Percentiles rank a stretch among this genome's conserved stretches.
phyloP scores from a whole-genome alignment of 2,797 vertebrate genomes.

The Silurus aristotelis region DNA sequence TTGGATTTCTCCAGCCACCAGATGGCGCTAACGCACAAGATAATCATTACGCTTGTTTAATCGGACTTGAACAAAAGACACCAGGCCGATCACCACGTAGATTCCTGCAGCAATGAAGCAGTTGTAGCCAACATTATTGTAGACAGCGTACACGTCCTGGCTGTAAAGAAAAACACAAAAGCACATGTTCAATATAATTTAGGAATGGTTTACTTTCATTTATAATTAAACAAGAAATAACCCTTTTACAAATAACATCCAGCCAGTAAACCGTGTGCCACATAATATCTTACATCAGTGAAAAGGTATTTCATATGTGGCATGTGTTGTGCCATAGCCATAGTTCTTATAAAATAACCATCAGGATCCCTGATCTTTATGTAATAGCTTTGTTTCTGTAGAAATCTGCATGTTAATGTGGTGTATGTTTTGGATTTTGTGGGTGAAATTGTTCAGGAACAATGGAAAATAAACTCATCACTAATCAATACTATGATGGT shows the following conservation, averaged over 20 bases:
- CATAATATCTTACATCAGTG: neutral
- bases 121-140: conserved; percentile 83
- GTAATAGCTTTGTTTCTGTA: neutral
- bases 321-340: neutral
- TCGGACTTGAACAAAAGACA: conserved; percentile 82
- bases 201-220: neutral
- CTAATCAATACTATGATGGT: neutral
- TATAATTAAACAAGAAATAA: neutral
- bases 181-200: neutral
- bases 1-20: conserved; percentile 34
- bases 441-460: neutral
- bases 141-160: conserved; percentile 68
- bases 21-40: conserved; percentile 75
- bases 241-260: neutral
- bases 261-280: neutral
- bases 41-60: conserved; percentile 84
- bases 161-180: conserved; percentile 53
- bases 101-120: conserved; percentile 85
- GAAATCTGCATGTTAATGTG: neutral
- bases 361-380: no score
- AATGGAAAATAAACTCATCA: neutral
- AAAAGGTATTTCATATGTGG: neutral
- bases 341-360: neutral
- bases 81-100: conserved; percentile 75
- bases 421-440: neutral